Percentiles rank a stretch among this genome's conserved stretches.
phyloP scores from a whole-genome alignment of 2,888 invertebrate species.

The Pycnomerus fuliginosus region DNA sequence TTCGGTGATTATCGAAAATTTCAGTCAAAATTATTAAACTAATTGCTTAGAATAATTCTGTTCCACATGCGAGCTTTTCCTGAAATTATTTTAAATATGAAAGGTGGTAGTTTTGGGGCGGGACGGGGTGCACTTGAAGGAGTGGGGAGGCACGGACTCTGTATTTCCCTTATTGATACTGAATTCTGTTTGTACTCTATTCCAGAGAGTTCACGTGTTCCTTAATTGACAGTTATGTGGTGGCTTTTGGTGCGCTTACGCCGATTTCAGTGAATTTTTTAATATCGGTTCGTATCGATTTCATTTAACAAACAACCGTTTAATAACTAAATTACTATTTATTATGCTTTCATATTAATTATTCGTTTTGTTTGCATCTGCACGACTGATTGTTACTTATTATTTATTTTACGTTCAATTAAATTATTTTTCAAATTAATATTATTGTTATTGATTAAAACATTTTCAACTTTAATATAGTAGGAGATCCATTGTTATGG shows the following conservation, averaged over 20 bases:
- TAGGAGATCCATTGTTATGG: no score
- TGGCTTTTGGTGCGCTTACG: slow-evolving; percentile 15
- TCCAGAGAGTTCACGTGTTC: slow-evolving; percentile 24
- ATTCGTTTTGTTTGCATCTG: no score
- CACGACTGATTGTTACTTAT: no score
- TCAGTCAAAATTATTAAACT: slow-evolving; percentile 13
- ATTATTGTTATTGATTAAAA: no score
- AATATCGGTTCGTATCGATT: no score
- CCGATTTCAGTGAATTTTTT: slow-evolving; percentile 2
- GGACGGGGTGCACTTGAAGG: slow-evolving; percentile 31
- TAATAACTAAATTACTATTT: no score
- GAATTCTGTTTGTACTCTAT: slow-evolving; percentile 23
- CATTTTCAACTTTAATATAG: no score
- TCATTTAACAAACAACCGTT: no score
- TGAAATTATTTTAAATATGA: slow-evolving; percentile 35
- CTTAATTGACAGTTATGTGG: slow-evolving; percentile 26
- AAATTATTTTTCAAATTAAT: no score
- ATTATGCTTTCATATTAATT: no score
- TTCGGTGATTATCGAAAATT: slow-evolving; percentile 9
- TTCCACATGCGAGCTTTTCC: slow-evolving; percentile 32
- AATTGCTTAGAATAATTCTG: slow-evolving; percentile 15
- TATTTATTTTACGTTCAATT: no score
- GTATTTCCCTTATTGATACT: slow-evolving; percentile 25
- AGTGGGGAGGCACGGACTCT: slow-evolving; percentile 32
- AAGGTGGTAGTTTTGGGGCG: slow-evolving; percentile 16